A percentile compares a stretch with the other conserved stretches of the same genome.
phyloP scores from a whole-genome alignment of 2,113 vertebrate genomes.

The Larimichthys crocea region DNA sequence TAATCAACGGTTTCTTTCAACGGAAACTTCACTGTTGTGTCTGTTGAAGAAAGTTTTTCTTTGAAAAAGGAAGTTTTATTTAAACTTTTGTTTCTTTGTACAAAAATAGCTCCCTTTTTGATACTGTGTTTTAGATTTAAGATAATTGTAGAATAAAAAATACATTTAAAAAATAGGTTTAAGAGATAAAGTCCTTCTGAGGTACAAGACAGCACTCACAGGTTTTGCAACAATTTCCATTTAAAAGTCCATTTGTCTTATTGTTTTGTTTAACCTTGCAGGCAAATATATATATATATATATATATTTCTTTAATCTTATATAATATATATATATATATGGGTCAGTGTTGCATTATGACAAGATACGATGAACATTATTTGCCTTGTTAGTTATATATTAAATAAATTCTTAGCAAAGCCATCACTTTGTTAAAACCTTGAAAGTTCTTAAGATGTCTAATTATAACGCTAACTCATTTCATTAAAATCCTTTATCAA shows the following conservation, averaged over 20 bases:
- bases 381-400: neutral
- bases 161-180: neutral
- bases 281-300: too few relatives aligned
- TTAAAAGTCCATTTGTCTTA: constrained; percentile 28
- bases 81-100: constrained; percentile 35
- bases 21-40: constrained; percentile 54
- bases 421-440: constrained; percentile 13
- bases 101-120: constrained; percentile 18
- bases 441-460: neutral
- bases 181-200: neutral
- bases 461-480: constrained; percentile 17
- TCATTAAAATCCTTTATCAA: constrained; percentile 42
- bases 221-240: constrained; percentile 7
- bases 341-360: constrained; percentile 6
- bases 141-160: constrained; percentile 26
- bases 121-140: constrained; percentile 12
- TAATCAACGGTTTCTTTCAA: constrained; percentile 71
- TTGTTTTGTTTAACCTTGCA: constrained; percentile 31
- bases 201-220: constrained; percentile 36
- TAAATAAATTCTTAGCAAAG: too few relatives aligned
- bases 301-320: too few relatives aligned
- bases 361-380: constrained; percentile 22
- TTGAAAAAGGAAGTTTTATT: constrained; percentile 46
- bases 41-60: constrained; percentile 58
- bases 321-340: constrained; percentile 2